These are phyloP conservation scores for Micromys minutus DNA, from an alignment of 2,113 vertebrate genomes.

Conservation along the genomic window DNA sequence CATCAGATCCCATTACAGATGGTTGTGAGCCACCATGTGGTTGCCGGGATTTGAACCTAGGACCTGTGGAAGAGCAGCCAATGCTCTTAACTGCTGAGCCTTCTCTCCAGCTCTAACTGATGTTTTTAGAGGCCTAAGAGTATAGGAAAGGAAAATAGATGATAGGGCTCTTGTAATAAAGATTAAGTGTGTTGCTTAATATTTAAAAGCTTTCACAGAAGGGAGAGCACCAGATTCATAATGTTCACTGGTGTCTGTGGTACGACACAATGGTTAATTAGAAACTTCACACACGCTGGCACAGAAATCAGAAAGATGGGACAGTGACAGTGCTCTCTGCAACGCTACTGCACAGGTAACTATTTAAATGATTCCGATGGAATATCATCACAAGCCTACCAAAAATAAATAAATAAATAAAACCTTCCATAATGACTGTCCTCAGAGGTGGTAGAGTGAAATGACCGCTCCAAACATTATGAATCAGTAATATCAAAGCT, in stretches of 20 bases:
- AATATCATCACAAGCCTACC: neutral
- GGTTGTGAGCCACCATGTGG: too few relatives aligned
- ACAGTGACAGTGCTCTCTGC: neutral
- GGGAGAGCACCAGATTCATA: neutral
- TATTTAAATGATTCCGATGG: neutral
- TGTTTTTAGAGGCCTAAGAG: neutral
- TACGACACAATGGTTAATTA: neutral
- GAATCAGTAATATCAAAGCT: neutral
- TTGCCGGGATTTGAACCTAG: too few relatives aligned
- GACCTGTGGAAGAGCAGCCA: too few relatives aligned
- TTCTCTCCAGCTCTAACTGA: too few relatives aligned
- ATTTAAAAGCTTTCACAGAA: neutral
- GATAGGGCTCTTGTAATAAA: neutral
- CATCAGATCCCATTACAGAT: too few relatives aligned
- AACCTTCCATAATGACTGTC: neutral
- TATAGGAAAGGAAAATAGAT: neutral
- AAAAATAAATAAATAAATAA: too few relatives aligned
- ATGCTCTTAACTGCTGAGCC: too few relatives aligned
- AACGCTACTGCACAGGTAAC: neutral
- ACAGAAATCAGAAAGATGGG: neutral
- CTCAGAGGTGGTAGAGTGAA: neutral
- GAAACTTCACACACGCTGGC: neutral
- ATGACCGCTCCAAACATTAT: neutral
- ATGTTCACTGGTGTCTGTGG: neutral
- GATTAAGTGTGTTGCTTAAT: neutral